A percentile compares a stretch with the other conserved stretches of the same genome.
These are phyloP conservation scores for Regulus satrapa DNA, from an alignment of 2,113 vertebrate genomes.

Conservation along the genomic window DNA sequence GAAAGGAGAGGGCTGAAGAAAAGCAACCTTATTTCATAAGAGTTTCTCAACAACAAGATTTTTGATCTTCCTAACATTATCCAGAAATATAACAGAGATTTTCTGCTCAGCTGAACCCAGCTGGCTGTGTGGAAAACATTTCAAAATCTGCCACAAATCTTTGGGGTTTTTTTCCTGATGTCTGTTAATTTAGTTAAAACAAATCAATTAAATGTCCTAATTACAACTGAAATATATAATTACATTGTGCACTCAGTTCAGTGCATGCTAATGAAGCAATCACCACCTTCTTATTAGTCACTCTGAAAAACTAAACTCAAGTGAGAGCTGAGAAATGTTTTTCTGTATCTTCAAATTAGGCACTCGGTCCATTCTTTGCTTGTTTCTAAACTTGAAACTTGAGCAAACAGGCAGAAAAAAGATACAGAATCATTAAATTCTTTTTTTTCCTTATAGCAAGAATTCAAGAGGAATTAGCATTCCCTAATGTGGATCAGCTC, in stretches of 20 bases:
- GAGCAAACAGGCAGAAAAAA: background rate
- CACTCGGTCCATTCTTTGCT: background rate
- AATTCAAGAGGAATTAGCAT: background rate
- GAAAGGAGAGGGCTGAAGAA: background rate
- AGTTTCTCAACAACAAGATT: slow-evolving; percentile 8
- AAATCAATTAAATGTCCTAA: slow-evolving; percentile 59
- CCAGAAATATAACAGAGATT: slow-evolving; percentile 34
- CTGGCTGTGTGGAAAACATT: slow-evolving; percentile 47
- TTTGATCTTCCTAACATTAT: slow-evolving; percentile 15
- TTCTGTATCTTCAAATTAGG: background rate
- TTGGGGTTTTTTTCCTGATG: background rate
- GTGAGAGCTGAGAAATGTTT: slow-evolving; percentile 1
- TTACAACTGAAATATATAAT: slow-evolving; percentile 49
- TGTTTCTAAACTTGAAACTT: background rate
- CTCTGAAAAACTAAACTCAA: slow-evolving; percentile 19
- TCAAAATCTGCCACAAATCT: slow-evolving; percentile 23
- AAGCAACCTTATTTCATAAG: background rate
- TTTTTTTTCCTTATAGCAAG: background rate
- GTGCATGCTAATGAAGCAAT: slow-evolving; percentile 52
- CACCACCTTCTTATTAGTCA: slow-evolving; percentile 53
- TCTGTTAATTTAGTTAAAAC: slow-evolving; percentile 58
- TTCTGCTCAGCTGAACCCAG: slow-evolving; percentile 46
- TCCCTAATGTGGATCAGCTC: background rate
- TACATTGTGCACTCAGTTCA: slow-evolving; percentile 26
- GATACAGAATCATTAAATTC: background rate